phyloP scores from a whole-genome alignment of 1,140 invertebrate species.

The Sitobion miscanthi region DNA sequence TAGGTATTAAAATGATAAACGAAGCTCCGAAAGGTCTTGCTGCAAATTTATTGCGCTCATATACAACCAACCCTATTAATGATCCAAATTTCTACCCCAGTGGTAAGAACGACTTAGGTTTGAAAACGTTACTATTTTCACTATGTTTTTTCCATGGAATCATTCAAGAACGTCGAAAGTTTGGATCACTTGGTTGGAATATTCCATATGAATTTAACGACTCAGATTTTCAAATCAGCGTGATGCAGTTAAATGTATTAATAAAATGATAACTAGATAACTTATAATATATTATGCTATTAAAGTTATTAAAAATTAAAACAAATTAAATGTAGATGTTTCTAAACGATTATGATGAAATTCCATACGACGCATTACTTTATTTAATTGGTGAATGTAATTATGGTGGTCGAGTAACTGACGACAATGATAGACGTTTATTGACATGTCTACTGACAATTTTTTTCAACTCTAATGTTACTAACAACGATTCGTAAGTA shows the following conservation, averaged over 20 bases:
- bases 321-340: slow-evolving; percentile 70
- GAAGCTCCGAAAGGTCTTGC: slow-evolving; percentile 62
- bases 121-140: slow-evolving; percentile 81
- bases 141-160: slow-evolving; percentile 92
- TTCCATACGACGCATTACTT: slow-evolving; percentile 29
- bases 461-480: slow-evolving; percentile 43
- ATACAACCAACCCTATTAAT: slow-evolving; percentile 78
- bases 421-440: slow-evolving; percentile 87
- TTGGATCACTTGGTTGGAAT: slow-evolving; percentile 92
- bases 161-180: slow-evolving; percentile 86
- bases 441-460: slow-evolving; percentile 74
- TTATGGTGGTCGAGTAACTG: slow-evolving; percentile 93
- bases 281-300: background rate
- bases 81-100: slow-evolving; percentile 73
- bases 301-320: slow-evolving; percentile 26
- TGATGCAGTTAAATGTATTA: slow-evolving; percentile 77
- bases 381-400: slow-evolving; percentile 82
- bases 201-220: slow-evolving; percentile 95
- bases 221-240: slow-evolving; percentile 84
- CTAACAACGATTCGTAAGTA: slow-evolving; percentile 13
- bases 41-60: slow-evolving; percentile 86
- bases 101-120: slow-evolving; percentile 69
- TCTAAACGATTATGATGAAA: slow-evolving; percentile 63
- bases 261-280: background rate
- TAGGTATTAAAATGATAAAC: slow-evolving; percentile 57